Evolutionary conservation across 1,140 invertebrate species (phyloP).

Genomic region (Vanessa tameamea): DNA sequence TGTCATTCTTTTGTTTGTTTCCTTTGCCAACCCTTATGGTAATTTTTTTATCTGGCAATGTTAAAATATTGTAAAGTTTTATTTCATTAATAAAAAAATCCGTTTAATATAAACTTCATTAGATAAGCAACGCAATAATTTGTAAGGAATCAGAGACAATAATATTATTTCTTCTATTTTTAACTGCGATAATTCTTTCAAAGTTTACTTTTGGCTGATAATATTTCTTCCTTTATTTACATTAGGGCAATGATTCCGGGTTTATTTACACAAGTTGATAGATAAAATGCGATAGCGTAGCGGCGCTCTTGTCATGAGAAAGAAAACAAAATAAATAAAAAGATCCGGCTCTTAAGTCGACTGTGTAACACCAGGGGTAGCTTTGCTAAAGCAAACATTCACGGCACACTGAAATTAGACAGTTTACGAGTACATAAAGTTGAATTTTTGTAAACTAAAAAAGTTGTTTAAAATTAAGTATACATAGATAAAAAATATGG

Average conservation of each 20-base stretch:
- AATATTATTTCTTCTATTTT: conserved; percentile 49
- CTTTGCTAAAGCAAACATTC: conserved; percentile 60
- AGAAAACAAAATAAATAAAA: conserved; percentile 74
- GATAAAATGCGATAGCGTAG: conserved; percentile 71
- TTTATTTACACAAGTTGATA: conserved; percentile 74
- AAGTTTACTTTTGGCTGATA: conserved; percentile 66
- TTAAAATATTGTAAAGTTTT: neutral
- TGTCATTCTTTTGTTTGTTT: conserved; percentile 38
- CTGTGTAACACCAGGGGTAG: conserved; percentile 72
- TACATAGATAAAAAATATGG: too few species aligned
- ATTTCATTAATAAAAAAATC: neutral
- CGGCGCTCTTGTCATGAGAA: conserved; percentile 70
- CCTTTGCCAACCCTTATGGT: neutral
- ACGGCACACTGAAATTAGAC: conserved; percentile 46
- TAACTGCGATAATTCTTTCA: conserved; percentile 61
- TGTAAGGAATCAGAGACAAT: conserved; percentile 39
- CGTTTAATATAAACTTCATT: neutral
- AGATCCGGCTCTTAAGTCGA: conserved; percentile 59
- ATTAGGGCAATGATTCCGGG: conserved; percentile 61
- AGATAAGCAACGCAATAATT: neutral
- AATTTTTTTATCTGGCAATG: neutral
- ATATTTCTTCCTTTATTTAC: conserved; percentile 76
- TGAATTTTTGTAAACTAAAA: conserved; percentile 3
- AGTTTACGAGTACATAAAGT: conserved; percentile 24
- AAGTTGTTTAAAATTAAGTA: neutral